Evolutionary conservation across 92 coral and sea anemone species (phyloP).

Genomic region (Umimayanthus kanabou): DNA sequence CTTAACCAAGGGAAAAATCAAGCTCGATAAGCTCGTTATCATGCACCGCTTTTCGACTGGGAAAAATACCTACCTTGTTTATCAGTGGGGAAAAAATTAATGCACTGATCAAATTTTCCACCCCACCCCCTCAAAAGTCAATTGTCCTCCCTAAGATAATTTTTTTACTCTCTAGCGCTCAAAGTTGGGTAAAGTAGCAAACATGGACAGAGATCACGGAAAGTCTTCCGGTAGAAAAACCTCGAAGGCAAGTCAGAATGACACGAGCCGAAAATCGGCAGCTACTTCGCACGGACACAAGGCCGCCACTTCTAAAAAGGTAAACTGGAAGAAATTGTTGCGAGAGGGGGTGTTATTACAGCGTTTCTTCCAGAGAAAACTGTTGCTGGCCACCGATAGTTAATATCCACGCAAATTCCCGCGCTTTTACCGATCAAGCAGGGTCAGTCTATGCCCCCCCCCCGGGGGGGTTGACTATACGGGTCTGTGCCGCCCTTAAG

Average conservation of each 20-base stretch:
- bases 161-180: constrained; percentile 22
- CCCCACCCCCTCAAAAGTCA: too few species aligned
- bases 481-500: too few species aligned
- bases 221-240: constrained; percentile 2
- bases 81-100: too few species aligned
- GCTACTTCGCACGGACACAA: constrained; percentile 3
- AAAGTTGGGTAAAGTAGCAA: constrained; percentile 7
- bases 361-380: not conserved
- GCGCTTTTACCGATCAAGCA: too few species aligned
- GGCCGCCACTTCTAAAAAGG: constrained; percentile 17
- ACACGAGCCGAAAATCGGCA: not conserved
- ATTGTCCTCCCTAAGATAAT: too few species aligned
- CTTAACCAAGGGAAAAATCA: too few species aligned
- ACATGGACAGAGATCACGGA: not conserved
- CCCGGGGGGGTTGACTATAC: too few species aligned
- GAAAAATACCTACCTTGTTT: too few species aligned
- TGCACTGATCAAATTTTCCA: too few species aligned
- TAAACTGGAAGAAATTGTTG: not conserved
- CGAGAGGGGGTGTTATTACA: not conserved
- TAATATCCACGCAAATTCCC: not conserved
- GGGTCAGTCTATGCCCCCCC: too few species aligned
- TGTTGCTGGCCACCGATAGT: not conserved
- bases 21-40: too few species aligned
- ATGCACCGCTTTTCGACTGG: too few species aligned
- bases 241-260: not conserved